These are phyloP conservation scores for Knipowitschia caucasica DNA, from an alignment of 2,797 vertebrate genomes.

Conservation along the genomic window DNA sequence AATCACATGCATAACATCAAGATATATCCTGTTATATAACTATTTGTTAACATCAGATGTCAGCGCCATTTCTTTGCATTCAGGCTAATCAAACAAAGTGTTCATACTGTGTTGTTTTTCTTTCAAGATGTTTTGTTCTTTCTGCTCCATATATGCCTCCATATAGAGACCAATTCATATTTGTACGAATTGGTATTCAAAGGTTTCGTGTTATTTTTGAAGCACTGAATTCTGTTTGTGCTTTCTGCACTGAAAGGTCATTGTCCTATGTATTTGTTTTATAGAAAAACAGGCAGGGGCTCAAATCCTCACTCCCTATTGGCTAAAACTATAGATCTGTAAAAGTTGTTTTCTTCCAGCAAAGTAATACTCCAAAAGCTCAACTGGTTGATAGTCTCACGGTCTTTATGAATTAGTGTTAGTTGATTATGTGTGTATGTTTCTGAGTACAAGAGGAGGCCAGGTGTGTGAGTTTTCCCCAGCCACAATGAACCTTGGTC, in stretches of 20 bases:
- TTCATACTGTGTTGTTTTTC: neutral
- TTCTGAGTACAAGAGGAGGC: too few relatives aligned
- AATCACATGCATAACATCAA: neutral
- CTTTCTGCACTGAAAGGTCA: neutral
- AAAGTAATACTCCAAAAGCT: too few relatives aligned
- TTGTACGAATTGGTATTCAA: too few relatives aligned
- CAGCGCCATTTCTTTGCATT: neutral
- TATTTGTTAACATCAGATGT: constrained; percentile 17
- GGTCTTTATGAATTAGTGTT: too few relatives aligned
- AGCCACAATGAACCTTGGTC: too few relatives aligned
- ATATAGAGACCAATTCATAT: too few relatives aligned
- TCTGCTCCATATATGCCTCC: too few relatives aligned
- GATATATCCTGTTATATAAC: neutral
- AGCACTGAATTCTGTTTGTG: neutral
- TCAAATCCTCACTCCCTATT: neutral
- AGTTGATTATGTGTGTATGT: too few relatives aligned
- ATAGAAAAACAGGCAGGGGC: neutral
- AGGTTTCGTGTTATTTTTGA: neutral
- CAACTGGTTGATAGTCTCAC: too few relatives aligned
- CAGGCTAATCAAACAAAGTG: neutral
- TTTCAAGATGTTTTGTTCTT: neutral
- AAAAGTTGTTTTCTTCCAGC: too few relatives aligned
- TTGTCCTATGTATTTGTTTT: neutral
- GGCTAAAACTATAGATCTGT: too few relatives aligned
- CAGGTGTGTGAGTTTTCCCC: too few relatives aligned